Evolutionary conservation across 2,888 invertebrate genomes (phyloP), one percentile per base, ranked within the genome.

Genomic region (Tricholauxania praeusta): DNA sequence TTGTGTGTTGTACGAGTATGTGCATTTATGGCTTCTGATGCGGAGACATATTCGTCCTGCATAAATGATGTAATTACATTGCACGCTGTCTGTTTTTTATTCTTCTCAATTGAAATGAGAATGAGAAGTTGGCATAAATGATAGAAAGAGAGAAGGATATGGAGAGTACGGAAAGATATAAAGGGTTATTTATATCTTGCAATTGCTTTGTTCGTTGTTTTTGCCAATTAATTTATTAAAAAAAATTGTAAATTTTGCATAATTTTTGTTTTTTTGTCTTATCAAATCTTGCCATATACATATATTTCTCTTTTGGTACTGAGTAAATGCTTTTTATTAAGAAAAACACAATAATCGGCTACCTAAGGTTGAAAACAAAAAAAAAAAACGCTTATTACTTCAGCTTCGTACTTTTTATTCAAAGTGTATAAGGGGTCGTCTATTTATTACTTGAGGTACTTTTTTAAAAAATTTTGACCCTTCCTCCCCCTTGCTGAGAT

Each of bases 51-150:
- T 60, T 67, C 83, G 82, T 82, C 81, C 83, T 83, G 83, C 83
- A 83, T 83, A 83, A 83, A 83, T 83, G 83, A 83, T 83, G 83
- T 83, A 83, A 83, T 83, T 83, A 83, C 82, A 83, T 80, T 80
- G 81, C 80, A 77, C 81, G 80, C 81, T 81, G 81, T 82, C 78
- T 79, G 53, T 49, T 59, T 51, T 52, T 48, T 63, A 51, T 22
- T 14, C 14, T 64, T 48, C 17, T 19, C 28, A 53, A 53, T 17
- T 17, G 53, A 53, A 53, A 53, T 17, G 14, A 53, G 53, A 53
- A 15, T 8, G 53, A n/a, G 53, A 28, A 53, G 53, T 19, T n/a
- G 19, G 19, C 17, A 14, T 12, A 19, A 53, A 19, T 10, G 53
- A 10, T 5, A 51, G 49, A 49, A 22, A 12, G 17, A 39, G 48